Evolutionary conservation across 2,797 vertebrate genomes (phyloP), one percentile per base, ranked within the genome.

Genomic region (Nannoperca australis): DNA sequence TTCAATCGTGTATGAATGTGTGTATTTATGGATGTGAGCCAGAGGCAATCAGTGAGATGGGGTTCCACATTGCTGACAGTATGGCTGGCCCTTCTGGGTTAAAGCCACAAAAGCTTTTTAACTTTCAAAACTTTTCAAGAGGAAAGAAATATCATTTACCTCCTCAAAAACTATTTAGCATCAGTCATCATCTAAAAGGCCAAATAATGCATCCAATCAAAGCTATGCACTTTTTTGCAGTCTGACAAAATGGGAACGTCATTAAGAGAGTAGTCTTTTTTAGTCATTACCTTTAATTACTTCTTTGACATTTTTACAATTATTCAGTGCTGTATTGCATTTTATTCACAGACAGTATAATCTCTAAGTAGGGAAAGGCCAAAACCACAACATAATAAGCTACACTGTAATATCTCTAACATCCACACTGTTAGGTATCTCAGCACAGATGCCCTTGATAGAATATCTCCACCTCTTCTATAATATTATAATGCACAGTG

Each of bases 101-200:
- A 73, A 76, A 88, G 90, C 91, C 92, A 93, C 84, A 88, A 92
- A 93, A 92, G 89, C 90, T 90, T 91, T 94, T 91, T 89, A 92
- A 87, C 81, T 92, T 91, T 89, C 69, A 69, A 75, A 89, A 86
- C 78, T 80, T 79, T 72, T 61, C 50, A 68, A 59, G 75, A 81
- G 53, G 59, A 81, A 78, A 81, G 77, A 91, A 84, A 88, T 86
- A 88, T 86, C 15, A 82, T 88, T 88, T 81, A 71, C 59, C 36
- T 74, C 49, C 70, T 83, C 54, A 81, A 86, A 90, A 79, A 79
- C 65, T 55, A 69, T 87, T 86, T 66, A 81, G 85, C 73, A 84
- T 85, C 74, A 73, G 83, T 92, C 90, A 87, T 89, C 83, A 71
- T 83, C 40, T 47, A 64, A 87, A 88, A 88, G 18, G 69, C 87